Conservation (phyloP, 2,113 vertebrate genomes). For the Acanthochromis polyacanthus region DNA sequence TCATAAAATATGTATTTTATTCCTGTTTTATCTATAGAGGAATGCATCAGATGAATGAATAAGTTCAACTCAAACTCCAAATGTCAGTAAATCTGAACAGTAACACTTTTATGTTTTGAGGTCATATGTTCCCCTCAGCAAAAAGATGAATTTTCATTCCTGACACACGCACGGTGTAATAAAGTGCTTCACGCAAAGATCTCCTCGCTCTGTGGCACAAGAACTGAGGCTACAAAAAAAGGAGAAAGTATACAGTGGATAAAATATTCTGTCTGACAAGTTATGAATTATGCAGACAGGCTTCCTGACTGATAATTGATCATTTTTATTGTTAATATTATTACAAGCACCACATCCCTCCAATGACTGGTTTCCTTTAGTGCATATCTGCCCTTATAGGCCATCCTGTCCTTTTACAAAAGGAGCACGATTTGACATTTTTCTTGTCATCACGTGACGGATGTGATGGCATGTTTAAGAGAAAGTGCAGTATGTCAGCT, state of each 20-base stretch:
- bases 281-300: constrained; percentile 55
- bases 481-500: constrained; percentile 6
- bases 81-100: constrained; percentile 21
- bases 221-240: not conserved
- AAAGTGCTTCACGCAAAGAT: constrained; percentile 17
- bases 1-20: not conserved
- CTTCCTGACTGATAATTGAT: constrained; percentile 29
- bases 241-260: not conserved
- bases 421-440: not conserved
- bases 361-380: constrained; percentile 33
- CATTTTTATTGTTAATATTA: constrained; percentile 5
- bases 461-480: constrained; percentile 13
- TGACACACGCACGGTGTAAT: not conserved
- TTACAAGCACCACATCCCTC: constrained; percentile 4
- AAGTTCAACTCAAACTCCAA: not conserved
- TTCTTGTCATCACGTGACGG: not conserved
- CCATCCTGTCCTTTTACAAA: not conserved
- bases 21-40: not conserved
- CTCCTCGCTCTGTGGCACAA: not conserved
- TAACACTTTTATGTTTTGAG: constrained; percentile 10
- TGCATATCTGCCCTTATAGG: constrained; percentile 19
- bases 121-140: constrained; percentile 5
- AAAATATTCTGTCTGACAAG: constrained; percentile 46
- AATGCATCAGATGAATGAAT: not conserved
- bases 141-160: constrained; percentile 18